A percentile compares a stretch with the other conserved stretches of the same genome.
phyloP scores from a whole-genome alignment of 2,113 vertebrate genomes.

The Pachyramphus minor region DNA sequence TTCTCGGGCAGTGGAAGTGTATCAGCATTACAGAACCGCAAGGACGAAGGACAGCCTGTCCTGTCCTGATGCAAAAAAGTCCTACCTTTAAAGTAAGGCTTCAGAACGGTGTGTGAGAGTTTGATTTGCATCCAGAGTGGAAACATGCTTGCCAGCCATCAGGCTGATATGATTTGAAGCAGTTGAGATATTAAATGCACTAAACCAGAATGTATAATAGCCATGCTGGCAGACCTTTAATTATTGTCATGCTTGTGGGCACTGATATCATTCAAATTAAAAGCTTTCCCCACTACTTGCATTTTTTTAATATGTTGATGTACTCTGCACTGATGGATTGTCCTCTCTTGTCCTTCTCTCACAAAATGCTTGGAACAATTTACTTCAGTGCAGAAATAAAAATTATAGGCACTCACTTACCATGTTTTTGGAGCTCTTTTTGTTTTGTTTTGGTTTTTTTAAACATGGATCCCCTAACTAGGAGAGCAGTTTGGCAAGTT shows the following conservation, averaged over 20 bases:
- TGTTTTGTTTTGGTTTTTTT: slow-evolving; percentile 13
- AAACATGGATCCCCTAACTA: not conserved
- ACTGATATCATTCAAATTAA: slow-evolving; percentile 67
- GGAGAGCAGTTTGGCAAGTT: not conserved
- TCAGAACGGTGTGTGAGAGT: not conserved
- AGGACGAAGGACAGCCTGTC: slow-evolving; percentile 29
- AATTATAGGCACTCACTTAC: not conserved
- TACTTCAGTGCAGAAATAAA: slow-evolving; percentile 21
- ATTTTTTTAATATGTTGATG: slow-evolving; percentile 57
- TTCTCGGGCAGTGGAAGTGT: not conserved
- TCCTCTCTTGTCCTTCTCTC: slow-evolving; percentile 60
- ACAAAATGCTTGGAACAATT: slow-evolving; percentile 27
- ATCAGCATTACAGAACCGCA: not conserved
- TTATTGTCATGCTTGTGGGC: slow-evolving; percentile 65
- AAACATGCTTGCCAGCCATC: slow-evolving; percentile 56
- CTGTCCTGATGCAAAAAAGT: slow-evolving; percentile 36
- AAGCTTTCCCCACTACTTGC: slow-evolving; percentile 53
- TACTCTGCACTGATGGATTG: slow-evolving; percentile 45
- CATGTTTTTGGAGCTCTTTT: not conserved
- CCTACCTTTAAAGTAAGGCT: slow-evolving; percentile 8
- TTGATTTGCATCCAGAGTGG: slow-evolving; percentile 66
- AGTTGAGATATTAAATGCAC: slow-evolving; percentile 68
- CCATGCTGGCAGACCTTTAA: slow-evolving; percentile 67
- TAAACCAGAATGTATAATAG: slow-evolving; percentile 65
- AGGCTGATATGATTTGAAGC: slow-evolving; percentile 64